Evolutionary conservation across 2,113 vertebrate genomes (phyloP), one percentile per base, ranked within the genome.

Genomic region (Lepidothrix coronata): DNA sequence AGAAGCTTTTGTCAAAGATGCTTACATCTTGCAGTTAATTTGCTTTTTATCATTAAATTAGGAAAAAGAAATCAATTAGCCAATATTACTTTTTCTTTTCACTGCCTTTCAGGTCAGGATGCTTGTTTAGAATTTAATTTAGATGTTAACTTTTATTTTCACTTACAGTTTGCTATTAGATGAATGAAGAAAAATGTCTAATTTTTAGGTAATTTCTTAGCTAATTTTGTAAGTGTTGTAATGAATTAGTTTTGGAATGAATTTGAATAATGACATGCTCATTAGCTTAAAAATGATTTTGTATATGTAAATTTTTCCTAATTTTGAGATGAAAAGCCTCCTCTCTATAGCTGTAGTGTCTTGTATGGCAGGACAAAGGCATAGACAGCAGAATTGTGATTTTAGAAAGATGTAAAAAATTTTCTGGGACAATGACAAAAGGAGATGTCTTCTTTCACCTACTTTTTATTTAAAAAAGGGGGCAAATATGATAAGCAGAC

Each of bases 91-190:
- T 57, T 37, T 76, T 76, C 3, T 85, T 75, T 62, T 63, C n/a
- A 46, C 44, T 87, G 49, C 49, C 25, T 72, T 78, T 59, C 44
- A 61, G 27, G 6, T 57, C 48, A 85, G 61, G n/a, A 48, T 89
- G n/a, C 20, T 78, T 87, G 24, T 41, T 92, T 77, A 89, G 71
- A 59, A 90, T 63, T 54, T 73, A 13, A 83, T 85, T 49, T 91
- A 93, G 91, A 71, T 89, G 48, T 75, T 92, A 88, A 88, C 77
- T 94, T 85, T 19, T 85, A 65, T 89, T 97, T 94, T 95, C 44
- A 58, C 55, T 97, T 95, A 33, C 78, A 91, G 85, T 93, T 95
- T 93, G 73, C 88, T 89, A 81, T 96, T 95, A 97, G 58, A 55
- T 92, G 85, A 83, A 85, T 95, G 81, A 95, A 97, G 85, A 96